Evolutionary conservation across 2,888 invertebrate genomes (phyloP), one percentile per base, ranked within the genome.

Genomic region (Emesis russula): DNA sequence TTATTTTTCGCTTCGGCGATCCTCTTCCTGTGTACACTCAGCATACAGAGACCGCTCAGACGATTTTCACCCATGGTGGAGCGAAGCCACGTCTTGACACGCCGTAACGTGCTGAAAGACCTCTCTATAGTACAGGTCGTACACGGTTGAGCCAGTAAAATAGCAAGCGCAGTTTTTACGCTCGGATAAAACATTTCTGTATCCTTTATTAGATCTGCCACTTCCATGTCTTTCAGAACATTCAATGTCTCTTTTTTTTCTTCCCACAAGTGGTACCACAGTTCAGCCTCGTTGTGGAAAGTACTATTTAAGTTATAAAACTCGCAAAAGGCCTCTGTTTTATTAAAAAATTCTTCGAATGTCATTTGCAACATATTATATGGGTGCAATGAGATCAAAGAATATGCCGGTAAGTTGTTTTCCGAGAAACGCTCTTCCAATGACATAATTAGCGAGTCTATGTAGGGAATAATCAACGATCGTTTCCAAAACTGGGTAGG

Each of bases 51-150:
- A 66, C 81, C 85, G 75, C 63, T 68, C 15, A 76, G 85, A 58
- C 77, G 81, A 85, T 85, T 77, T 81, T 85, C 81, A 38, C 15
- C 63, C 77, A 81, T 85, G 76, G 80, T 77, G 53, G 75, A 63
- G 66, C 81, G 73, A 81, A 81, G 68, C 85, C 81, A 85, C 33
- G 85, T 85, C 75, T 85, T 85, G 25, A 25, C 25, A 25, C 25
- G 25, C 25, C 25, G 25, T 25, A 25, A 25, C 25, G 48, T 53
- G 11, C 53, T 53, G 53, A 53, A 53, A 15, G 13, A 53, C 4
- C 53, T 13, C 53, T 53, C 53, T 15, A 53, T 53, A 15, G 15
- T 53, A 53, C 15, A 53, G 2, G 53, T 53, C 53, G 11, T 53
- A 53, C 53, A 53, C n/a, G 53, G 15, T n/a, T 53, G 53, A 13